phyloP scores from a whole-genome alignment of 2,113 vertebrate genomes.

The Ginglymostoma cirratum region DNA sequence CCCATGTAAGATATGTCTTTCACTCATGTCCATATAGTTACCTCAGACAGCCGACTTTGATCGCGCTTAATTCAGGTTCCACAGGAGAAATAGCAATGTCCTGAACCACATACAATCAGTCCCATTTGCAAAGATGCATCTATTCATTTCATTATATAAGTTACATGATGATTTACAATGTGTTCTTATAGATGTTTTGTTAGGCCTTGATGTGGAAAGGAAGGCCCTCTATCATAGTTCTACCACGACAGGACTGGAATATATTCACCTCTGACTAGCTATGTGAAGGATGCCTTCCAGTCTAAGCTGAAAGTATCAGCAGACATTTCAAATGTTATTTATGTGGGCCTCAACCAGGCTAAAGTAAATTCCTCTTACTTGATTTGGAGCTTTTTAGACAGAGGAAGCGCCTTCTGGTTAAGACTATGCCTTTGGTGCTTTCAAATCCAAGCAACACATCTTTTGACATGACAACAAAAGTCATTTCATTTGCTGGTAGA shows the following conservation, averaged over 20 bases:
- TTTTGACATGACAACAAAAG: slow-evolving; percentile 22
- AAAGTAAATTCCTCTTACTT: background rate
- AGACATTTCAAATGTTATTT: background rate
- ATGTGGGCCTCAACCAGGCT: background rate
- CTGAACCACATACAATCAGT: background rate
- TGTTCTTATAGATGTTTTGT: background rate
- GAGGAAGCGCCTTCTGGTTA: background rate
- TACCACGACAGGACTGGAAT: background rate
- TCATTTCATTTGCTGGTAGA: slow-evolving; percentile 4
- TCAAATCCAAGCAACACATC: slow-evolving; percentile 12
- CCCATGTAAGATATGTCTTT: background rate
- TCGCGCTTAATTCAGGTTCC: background rate
- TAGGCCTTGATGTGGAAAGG: background rate
- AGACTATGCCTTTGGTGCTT: slow-evolving; percentile 6
- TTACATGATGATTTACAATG: background rate
- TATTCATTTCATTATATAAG: background rate
- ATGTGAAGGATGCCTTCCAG: background rate
- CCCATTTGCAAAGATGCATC: background rate
- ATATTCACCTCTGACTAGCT: background rate
- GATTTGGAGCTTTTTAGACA: slow-evolving; percentile 24
- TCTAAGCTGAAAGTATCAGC: background rate
- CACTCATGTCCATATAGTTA: background rate
- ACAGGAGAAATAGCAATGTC: background rate
- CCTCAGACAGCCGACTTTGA: background rate
- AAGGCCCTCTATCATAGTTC: background rate